phyloP scores from a whole-genome alignment of 1,140 invertebrate genomes.

The Varroa destructor region DNA sequence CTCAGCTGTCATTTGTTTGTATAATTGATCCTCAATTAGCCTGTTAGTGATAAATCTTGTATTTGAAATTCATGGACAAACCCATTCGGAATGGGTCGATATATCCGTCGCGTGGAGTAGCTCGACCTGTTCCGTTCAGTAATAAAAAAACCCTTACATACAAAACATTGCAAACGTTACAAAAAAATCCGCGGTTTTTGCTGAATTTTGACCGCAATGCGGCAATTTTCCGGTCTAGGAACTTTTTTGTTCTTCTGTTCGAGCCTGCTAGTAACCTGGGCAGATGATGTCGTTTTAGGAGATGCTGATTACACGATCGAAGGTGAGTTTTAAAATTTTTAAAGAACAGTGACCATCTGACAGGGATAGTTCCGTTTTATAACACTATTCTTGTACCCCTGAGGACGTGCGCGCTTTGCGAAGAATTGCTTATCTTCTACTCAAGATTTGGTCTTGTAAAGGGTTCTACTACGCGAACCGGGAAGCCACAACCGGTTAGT shows the following conservation, averaged over 20 bases:
- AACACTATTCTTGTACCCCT: not conserved
- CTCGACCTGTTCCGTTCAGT: not conserved
- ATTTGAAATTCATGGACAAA: no score
- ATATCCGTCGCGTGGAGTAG: not conserved
- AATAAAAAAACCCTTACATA: not conserved
- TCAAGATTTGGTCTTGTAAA: no score
- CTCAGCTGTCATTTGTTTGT: no score
- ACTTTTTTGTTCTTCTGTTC: not conserved
- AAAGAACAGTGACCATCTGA: not conserved
- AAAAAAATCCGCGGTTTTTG: not conserved
- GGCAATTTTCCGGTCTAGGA: not conserved
- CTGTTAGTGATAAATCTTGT: no score
- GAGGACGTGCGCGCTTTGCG: constrained; percentile 20
- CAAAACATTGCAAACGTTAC: not conserved
- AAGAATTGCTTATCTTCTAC: not conserved
- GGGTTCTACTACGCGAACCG: no score
- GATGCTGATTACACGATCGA: constrained; percentile 24
- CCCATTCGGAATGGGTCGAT: not conserved
- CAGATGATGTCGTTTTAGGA: not conserved
- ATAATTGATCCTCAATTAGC: no score
- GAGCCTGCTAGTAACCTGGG: not conserved
- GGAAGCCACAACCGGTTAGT: no score
- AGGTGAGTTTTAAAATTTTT: constrained; percentile 7
- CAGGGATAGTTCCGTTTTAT: constrained; percentile 22
- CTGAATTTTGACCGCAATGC: not conserved